Evolutionary conservation across 23 tunicate genomes (phyloP).

Genomic region (Trididemnum clinides): DNA sequence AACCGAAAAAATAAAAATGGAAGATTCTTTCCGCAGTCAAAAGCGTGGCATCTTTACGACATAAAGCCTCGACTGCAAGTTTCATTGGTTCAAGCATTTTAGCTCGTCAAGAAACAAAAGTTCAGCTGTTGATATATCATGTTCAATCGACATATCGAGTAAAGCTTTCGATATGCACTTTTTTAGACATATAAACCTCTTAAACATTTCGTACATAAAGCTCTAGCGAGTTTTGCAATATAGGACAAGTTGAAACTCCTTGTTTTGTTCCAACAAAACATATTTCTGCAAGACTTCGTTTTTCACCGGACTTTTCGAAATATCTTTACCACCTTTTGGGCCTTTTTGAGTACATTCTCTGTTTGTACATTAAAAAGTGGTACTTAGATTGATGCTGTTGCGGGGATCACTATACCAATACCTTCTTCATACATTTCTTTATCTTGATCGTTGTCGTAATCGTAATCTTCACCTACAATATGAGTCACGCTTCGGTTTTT

Average conservation of each 20-base stretch:
- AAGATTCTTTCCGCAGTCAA: conserved; percentile 32
- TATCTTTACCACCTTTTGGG: not conserved
- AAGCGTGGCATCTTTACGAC: conserved; percentile 29
- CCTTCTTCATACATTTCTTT: not conserved
- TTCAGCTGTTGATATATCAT: conserved; percentile 8
- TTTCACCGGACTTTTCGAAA: not conserved
- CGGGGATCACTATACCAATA: not conserved
- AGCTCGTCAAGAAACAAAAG: conserved; percentile 12
- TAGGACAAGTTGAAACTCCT: conserved; percentile 15
- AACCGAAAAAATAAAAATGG: no score
- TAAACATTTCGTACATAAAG: not conserved
- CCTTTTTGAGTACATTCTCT: conserved; percentile 3
- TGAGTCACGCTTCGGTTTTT: not conserved
- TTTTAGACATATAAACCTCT: conserved; percentile 1
- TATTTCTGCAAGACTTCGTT: conserved; percentile 19
- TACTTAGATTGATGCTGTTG: conserved; percentile 1
- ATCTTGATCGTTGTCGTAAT: not conserved
- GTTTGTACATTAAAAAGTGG: not conserved
- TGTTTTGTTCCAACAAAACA: conserved; percentile 7
- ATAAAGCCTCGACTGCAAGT: conserved; percentile 42
- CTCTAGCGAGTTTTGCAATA: conserved; percentile 13
- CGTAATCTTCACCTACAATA: conserved; percentile 2
- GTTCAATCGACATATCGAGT: conserved; percentile 6
- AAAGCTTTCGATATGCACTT: conserved; percentile 17
- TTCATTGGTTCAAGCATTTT: conserved; percentile 29